These are phyloP conservation scores for Scaptomyza montana DNA, from an alignment of 1,140 invertebrate species.

Conservation along the genomic window DNA sequence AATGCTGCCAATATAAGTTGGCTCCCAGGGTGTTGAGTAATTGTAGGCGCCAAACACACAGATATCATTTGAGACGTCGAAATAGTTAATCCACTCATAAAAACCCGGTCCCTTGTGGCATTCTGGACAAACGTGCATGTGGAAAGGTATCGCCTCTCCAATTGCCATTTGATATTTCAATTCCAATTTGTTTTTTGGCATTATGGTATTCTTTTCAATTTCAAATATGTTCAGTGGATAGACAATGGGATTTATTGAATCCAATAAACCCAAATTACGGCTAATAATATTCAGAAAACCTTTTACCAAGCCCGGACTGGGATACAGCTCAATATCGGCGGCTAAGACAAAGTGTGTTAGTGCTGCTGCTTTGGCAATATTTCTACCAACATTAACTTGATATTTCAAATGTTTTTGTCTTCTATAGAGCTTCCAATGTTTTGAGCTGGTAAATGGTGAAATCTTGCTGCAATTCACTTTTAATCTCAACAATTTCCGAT, in stretches of 20 bases:
- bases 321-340: constrained; percentile 94
- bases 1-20: constrained; percentile 93
- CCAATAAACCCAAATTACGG: constrained; percentile 41
- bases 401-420: constrained; percentile 89
- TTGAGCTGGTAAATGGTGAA: constrained; percentile 88
- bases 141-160: constrained; percentile 92
- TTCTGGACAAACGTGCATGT: constrained; percentile 92
- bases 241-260: constrained; percentile 85
- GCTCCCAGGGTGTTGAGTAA: constrained; percentile 92
- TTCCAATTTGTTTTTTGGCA: constrained; percentile 89
- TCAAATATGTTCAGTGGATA: constrained; percentile 73
- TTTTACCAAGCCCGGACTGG: constrained; percentile 89
- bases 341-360: constrained; percentile 92
- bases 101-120: constrained; percentile 94
- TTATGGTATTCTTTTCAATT: constrained; percentile 56
- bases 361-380: constrained; percentile 91
- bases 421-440: constrained; percentile 87
- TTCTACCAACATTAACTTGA: constrained; percentile 93
- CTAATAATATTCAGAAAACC: constrained; percentile 92
- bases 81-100: constrained; percentile 90
- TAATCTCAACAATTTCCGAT: constrained; percentile 85
- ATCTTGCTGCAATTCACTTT: constrained; percentile 87
- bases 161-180: constrained; percentile 89
- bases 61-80: constrained; percentile 86
- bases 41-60: constrained; percentile 92